Evolutionary conservation across 1,140 invertebrate genomes (phyloP).

Genomic region (Penaeus chinensis): DNA sequence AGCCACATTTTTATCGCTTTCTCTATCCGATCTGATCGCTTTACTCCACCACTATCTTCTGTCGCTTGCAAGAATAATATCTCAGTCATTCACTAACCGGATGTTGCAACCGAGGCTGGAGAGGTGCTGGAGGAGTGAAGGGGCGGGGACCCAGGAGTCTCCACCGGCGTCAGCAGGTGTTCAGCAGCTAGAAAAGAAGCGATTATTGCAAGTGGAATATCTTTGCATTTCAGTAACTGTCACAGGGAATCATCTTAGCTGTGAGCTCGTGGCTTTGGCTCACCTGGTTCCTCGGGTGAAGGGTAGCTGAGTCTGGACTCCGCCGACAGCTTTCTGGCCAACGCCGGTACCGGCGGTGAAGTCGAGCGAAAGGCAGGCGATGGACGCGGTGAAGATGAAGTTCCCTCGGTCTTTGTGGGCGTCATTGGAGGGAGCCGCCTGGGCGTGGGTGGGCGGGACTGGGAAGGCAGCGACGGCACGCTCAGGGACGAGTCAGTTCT

Average conservation of each 20-base stretch:
- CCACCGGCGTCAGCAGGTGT: conserved; percentile 43
- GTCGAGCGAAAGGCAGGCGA: not conserved
- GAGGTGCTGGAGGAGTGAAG: conserved; percentile 30
- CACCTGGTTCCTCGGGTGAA: not conserved
- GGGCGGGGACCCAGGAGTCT: conserved; percentile 37
- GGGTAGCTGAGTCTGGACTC: conserved; percentile 10
- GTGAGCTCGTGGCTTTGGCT: too few relatives aligned
- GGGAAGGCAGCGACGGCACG: conserved; percentile 17
- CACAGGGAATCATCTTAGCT: too few relatives aligned
- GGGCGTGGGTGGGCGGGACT: conserved; percentile 45
- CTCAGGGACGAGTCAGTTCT: not conserved
- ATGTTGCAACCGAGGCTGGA: conserved; percentile 35
- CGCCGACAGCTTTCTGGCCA: conserved; percentile 41
- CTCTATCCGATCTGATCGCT: too few relatives aligned
- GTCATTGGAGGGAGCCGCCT: conserved; percentile 50
- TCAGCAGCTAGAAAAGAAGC: conserved; percentile 12
- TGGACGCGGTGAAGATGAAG: not conserved
- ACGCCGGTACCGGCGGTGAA: conserved; percentile 47
- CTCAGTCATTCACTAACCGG: conserved; percentile 12
- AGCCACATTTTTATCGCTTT: too few relatives aligned
- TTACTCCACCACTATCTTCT: too few relatives aligned
- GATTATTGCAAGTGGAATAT: not conserved
- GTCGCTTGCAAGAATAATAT: too few relatives aligned
- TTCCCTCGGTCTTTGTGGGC: conserved; percentile 36
- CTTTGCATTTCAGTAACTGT: not conserved